Conservation (phyloP, 2,113 vertebrate species). For the Pygoscelis antarcticus region DNA sequence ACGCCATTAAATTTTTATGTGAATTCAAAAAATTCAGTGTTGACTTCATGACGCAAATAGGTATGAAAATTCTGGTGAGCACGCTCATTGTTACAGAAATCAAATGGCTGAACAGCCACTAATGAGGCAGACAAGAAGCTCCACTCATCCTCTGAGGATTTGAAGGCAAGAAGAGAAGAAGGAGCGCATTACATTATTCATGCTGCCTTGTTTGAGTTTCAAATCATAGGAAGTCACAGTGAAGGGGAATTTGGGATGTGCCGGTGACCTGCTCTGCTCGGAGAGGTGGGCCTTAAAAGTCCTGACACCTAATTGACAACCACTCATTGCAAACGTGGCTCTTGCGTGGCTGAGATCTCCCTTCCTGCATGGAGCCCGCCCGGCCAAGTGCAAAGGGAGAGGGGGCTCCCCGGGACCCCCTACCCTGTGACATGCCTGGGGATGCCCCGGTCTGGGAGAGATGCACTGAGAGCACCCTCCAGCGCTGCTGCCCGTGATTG, state of each 20-base stretch:
- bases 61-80: constrained; percentile 78
- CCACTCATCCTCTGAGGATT: constrained; percentile 85
- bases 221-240: constrained; percentile 54
- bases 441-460: neutral
- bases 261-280: constrained; percentile 62
- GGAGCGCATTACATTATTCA: constrained; percentile 83
- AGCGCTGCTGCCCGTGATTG: neutral
- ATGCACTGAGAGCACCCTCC: neutral
- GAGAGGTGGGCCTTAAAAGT: neutral
- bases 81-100: constrained; percentile 82
- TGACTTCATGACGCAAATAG: constrained; percentile 75
- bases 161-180: constrained; percentile 80
- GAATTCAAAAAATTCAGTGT: constrained; percentile 70
- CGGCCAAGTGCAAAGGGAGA: neutral
- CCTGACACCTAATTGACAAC: neutral
- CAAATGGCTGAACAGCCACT: constrained; percentile 85
- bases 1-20: constrained; percentile 75
- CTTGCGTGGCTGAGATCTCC: neutral
- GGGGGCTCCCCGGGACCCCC: accelerated
- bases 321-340: constrained; percentile 2
- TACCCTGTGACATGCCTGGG: neutral
- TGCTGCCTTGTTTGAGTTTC: constrained; percentile 79
- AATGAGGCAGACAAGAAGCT: constrained; percentile 89
- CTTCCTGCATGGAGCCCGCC: accelerated
- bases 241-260: constrained; percentile 69